Conservation (phyloP, 2,888 invertebrate genomes). For the Agrenia bidenticulata region DNA sequence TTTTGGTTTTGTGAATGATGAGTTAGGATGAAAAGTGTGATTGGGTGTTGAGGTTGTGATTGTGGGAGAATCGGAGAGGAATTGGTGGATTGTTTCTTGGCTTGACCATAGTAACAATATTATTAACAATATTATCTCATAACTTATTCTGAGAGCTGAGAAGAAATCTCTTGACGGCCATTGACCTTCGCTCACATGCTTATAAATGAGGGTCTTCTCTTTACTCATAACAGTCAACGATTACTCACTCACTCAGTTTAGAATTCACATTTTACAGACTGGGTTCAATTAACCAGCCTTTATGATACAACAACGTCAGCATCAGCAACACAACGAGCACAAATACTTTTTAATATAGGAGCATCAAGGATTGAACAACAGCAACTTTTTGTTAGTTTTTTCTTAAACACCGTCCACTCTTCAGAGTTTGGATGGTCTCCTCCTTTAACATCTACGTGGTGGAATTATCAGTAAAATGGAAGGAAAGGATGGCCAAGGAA, state of each 20-base stretch:
- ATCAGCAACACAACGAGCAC: too few relatives aligned
- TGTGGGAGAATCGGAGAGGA: too few relatives aligned
- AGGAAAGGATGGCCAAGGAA: not conserved
- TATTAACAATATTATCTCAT: conserved; percentile 31
- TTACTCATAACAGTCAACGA: conserved; percentile 12
- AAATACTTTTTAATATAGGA: too few relatives aligned
- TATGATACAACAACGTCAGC: not conserved
- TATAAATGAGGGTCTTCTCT: conserved; percentile 27
- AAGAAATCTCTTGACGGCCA: conserved; percentile 23
- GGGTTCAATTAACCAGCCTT: conserved; percentile 8
- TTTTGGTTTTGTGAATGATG: too few relatives aligned
- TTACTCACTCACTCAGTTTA: conserved; percentile 5
- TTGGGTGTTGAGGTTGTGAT: too few relatives aligned
- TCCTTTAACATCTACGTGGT: conserved; percentile 1
- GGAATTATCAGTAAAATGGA: not conserved
- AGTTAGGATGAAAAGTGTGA: too few relatives aligned
- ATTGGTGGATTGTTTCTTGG: conserved; percentile 8
- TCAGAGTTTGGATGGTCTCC: not conserved
- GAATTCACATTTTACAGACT: not conserved
- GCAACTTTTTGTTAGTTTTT: too few relatives aligned
- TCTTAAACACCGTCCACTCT: too few relatives aligned
- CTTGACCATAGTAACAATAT: conserved; percentile 34
- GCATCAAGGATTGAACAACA: too few relatives aligned
- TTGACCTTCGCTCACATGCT: conserved; percentile 35
- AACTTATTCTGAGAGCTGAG: conserved; percentile 27